Base-by-base conservation (phyloP, 1,140 invertebrate genomes). In the Drosophila erecta region DNA sequence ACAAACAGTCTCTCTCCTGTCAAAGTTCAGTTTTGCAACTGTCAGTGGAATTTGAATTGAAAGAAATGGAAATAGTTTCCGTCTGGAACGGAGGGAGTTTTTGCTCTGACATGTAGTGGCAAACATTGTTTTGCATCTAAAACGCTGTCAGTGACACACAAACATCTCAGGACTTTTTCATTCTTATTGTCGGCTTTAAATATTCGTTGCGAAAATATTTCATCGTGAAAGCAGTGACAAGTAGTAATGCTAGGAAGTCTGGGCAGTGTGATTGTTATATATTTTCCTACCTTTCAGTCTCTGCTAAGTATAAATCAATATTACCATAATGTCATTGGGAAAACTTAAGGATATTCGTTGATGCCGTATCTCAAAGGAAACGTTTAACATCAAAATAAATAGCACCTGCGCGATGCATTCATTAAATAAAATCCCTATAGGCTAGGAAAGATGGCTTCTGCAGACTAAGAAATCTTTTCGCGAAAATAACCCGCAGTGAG, bases 31-130 rank as follows among this genome's bases (percentile, higher is more conserved):
- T 49, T 72, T 27, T 49, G 41, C 50, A 81, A 53, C 49, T 83
- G 79, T 65, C 80, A 67, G 44, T 55, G 74, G 44, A 61, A 79
- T 65, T 74, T 64, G 53, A 60, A 76, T 66, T 51, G 30, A 65
- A 65, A 62, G 49, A 61, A 70, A 77, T 60, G 33, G 37, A 54
- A 79, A 61, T 75, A 20, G 46, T 33, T 79, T 47, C 44, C 27
- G 8, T 27, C n/a, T 62, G n/a, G 12, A 12, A 37, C 30, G 7
- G 14, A 22, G 27, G 8, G 17, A 24, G 37, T 8, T 66, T 47
- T 46, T 51, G 14, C 17, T 14, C 62, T 55, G 41, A 55, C 37
- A 20, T 57, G n/a, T 35, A 35, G 38, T n/a, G 10, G 15, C 30
- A 14, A 49, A 46, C 49, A 22, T 27, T 71, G 20, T 14, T 27